These are phyloP conservation scores for Steatornis caripensis DNA, from an alignment of 2,113 vertebrate species.

Conservation along the genomic window DNA sequence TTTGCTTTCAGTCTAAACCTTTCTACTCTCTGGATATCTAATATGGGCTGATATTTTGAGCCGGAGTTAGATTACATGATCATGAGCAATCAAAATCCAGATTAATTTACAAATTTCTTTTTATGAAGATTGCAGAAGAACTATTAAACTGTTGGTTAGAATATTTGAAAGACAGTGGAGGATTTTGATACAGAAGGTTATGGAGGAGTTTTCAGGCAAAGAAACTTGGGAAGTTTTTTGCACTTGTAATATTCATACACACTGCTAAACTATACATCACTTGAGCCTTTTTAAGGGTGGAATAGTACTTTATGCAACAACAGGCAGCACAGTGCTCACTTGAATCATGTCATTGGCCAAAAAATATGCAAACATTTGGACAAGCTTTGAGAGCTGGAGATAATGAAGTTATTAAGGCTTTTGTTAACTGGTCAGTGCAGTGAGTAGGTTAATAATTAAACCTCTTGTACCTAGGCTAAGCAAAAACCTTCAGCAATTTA, in stretches of 20 bases:
- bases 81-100: not conserved
- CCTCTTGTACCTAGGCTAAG: not conserved
- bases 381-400: not conserved
- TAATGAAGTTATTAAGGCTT: not conserved
- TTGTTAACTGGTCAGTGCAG: not conserved
- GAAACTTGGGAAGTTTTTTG: not conserved
- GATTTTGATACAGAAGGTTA: not conserved
- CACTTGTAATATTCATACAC: not conserved
- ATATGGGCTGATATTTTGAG: not conserved
- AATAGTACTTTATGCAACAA: not conserved
- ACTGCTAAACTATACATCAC: not conserved
- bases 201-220: not conserved
- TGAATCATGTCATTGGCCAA: not conserved
- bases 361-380: not conserved
- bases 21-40: not conserved
- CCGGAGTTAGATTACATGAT: not conserved
- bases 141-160: not conserved
- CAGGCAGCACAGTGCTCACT: not conserved
- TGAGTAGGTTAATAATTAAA: not conserved
- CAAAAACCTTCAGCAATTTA: not conserved
- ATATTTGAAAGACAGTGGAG: not conserved
- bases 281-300: accelerated
- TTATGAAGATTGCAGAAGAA: not conserved
- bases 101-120: not conserved
- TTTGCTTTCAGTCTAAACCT: not conserved